Conservation (phyloP, 2,888 invertebrate species). For the Parnassius orleans region DNA sequence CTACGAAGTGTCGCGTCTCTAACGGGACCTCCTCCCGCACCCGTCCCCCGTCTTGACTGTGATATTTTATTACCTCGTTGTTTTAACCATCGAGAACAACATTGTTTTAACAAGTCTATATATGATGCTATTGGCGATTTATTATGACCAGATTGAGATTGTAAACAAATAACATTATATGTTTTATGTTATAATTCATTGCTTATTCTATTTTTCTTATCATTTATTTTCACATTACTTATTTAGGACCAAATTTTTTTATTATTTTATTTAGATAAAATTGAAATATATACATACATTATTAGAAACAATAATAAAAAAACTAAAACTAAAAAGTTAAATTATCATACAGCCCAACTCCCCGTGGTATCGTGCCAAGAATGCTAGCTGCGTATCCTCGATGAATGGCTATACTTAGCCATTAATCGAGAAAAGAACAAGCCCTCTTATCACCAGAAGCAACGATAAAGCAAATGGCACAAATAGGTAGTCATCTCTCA, state of each 20-base stretch:
- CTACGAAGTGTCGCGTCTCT: constrained; percentile 47
- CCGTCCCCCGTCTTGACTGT: constrained; percentile 30
- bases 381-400: too few species aligned
- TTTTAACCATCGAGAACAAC: constrained; percentile 45
- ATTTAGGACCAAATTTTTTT: neutral
- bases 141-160: constrained; percentile 17
- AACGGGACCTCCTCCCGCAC: constrained; percentile 37
- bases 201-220: neutral
- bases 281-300: too few species aligned
- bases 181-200: constrained; percentile 12
- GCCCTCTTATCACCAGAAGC: too few species aligned
- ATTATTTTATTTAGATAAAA: too few species aligned
- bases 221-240: neutral
- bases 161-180: constrained; percentile 21
- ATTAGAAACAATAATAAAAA: too few species aligned
- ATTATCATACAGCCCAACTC: too few species aligned
- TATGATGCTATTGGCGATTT: constrained; percentile 24
- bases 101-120: constrained; percentile 28
- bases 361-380: too few species aligned
- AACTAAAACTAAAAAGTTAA: too few species aligned
- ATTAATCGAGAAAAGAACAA: too few species aligned
- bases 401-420: too few species aligned
- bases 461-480: too few species aligned
- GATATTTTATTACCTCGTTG: constrained; percentile 47
- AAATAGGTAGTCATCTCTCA: too few species aligned